Evolutionary conservation across 2,113 vertebrate species (phyloP), one percentile per base, ranked within the genome.

Genomic region (Aleadryas rufinucha): DNA sequence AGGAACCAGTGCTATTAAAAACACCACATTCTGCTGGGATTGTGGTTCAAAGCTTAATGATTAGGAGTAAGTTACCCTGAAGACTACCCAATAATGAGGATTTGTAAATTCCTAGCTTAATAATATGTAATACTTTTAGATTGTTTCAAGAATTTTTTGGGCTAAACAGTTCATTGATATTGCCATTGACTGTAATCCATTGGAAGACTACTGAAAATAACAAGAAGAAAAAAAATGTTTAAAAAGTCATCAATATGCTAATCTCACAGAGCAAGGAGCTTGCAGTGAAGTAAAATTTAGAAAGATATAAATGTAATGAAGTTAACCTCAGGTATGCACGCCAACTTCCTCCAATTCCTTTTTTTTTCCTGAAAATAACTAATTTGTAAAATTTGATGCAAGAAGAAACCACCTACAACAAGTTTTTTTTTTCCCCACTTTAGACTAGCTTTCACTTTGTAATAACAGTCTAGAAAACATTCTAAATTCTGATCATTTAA

Each of bases 1-100:
- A 96, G 90, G 68, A 97, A 83, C 69, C 18, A 81, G 75, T 77
- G 83, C 66, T 95, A 95, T 96, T 97, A 81, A 96, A 97, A 97
- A 80, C 72, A 97, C 24, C 37, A 74, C 53, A 83, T 95, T 94
- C 88, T 94, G 52, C 24, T 84, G 93, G 49, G 84, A 96, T 85
- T 93, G 61, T 91, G 80, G 81, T 92, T 95, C 90, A 96, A 95
- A 84, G 87, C 79, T 69, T 94, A 93, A 86, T 96, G 79, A 97
- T 93, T 92, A 96, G 87, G 53, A 95, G 49, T 92, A 89, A 81
- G 57, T 61, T 88, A 90, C 54, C 84, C 90, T 93, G 84, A 94
- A 97, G 82, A 97, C 68, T 89, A 91, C 53, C 28, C 45, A 66
- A 35, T 78, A 95, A 95, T 75, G 68, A 95, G 65, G 72, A 90